These are phyloP conservation scores for Phyllotreta cruciferae DNA, from an alignment of 2,888 invertebrate species.

Conservation along the genomic window DNA sequence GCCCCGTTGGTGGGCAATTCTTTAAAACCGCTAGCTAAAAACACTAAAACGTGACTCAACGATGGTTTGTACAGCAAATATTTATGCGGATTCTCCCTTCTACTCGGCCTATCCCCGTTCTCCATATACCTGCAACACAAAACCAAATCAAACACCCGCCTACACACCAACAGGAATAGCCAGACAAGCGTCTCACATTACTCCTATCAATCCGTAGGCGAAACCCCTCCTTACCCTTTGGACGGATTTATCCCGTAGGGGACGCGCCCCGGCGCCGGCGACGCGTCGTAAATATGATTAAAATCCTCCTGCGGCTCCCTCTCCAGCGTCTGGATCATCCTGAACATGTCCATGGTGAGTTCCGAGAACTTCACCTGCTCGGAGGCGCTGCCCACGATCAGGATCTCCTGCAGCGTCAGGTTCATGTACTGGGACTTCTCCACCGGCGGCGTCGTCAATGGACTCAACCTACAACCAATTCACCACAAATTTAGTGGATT, in stretches of 20 bases:
- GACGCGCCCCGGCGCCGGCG: constrained; percentile 72
- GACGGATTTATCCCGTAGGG: constrained; percentile 62
- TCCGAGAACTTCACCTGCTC: constrained; percentile 97
- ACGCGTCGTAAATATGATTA: constrained; percentile 75
- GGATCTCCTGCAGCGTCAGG: constrained; percentile 88
- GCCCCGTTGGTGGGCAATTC: constrained; percentile 92
- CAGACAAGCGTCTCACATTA: neutral
- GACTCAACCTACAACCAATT: constrained; percentile 70
- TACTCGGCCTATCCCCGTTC: constrained; percentile 71
- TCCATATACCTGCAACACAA: constrained; percentile 62
- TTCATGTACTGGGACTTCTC: constrained; percentile 88
- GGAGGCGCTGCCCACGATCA: constrained; percentile 91
- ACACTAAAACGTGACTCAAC: constrained; percentile 90
- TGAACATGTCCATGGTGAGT: constrained; percentile 96
- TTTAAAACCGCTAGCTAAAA: constrained; percentile 90
- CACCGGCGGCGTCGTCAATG: constrained; percentile 83
- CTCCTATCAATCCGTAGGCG: neutral
- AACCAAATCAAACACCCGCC: constrained; percentile 13
- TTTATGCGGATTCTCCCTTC: constrained; percentile 94
- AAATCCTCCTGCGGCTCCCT: constrained; percentile 87
- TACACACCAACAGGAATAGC: neutral
- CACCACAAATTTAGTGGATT: too few species aligned
- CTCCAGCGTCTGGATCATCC: constrained; percentile 94
- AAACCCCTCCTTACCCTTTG: constrained; percentile 52
- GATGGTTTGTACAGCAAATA: constrained; percentile 95